Conservation (phyloP, 2,113 vertebrate genomes). For the Mystacornis crossleyi region DNA sequence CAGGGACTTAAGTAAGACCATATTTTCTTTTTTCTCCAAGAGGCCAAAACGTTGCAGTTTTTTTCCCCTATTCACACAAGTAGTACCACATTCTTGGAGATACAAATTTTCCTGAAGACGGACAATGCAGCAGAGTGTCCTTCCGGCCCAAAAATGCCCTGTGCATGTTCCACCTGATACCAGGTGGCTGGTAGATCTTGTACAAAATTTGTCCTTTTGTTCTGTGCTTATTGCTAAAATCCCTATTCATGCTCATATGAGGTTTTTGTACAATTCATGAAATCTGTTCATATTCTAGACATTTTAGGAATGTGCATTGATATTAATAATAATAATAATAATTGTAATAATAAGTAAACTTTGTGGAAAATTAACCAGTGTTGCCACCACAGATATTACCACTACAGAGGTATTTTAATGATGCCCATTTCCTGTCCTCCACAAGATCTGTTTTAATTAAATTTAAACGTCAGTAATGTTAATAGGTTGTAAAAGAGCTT, state of each 20-base stretch:
- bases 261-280: background rate
- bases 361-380: background rate
- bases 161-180: background rate
- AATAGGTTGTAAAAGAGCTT: background rate
- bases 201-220: background rate
- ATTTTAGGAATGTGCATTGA: background rate
- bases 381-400: background rate
- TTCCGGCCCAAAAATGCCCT: background rate
- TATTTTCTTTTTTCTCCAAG: background rate
- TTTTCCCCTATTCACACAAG: background rate
- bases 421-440: background rate
- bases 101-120: background rate
- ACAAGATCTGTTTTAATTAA: background rate
- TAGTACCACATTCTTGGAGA: background rate
- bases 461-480: background rate
- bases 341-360: no score
- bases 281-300: background rate
- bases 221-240: background rate
- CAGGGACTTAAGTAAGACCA: background rate
- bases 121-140: background rate
- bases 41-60: rapidly evolving
- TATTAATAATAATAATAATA: no score
- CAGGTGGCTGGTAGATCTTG: background rate
- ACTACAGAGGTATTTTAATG: background rate
- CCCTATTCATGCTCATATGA: background rate